Evolutionary conservation across 2,113 vertebrate species (phyloP).

Genomic region (Lipotes vexillifer): DNA sequence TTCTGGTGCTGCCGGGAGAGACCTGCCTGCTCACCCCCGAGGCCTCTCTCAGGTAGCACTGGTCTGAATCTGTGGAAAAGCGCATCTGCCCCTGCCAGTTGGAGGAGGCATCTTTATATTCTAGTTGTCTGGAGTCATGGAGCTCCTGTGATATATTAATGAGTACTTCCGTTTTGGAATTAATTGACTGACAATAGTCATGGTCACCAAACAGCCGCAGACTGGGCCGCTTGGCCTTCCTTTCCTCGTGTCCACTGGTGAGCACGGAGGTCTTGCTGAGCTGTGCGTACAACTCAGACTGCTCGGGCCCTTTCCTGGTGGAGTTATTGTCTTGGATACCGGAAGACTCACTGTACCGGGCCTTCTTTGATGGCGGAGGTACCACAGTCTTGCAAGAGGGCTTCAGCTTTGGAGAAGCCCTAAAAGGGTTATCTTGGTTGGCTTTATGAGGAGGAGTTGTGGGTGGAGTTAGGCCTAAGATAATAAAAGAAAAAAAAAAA

Average conservation of each 20-base stretch:
- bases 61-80: slow-evolving; percentile 82
- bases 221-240: slow-evolving; percentile 87
- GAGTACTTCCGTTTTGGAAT: slow-evolving; percentile 88
- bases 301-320: slow-evolving; percentile 89
- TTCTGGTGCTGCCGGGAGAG: slow-evolving; percentile 85
- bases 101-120: slow-evolving; percentile 90
- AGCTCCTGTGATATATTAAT: slow-evolving; percentile 86
- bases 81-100: slow-evolving; percentile 85
- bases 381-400: slow-evolving; percentile 93
- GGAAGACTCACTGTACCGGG: slow-evolving; percentile 89
- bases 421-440: slow-evolving; percentile 98
- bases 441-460: slow-evolving; percentile 99
- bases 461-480: slow-evolving; percentile 98
- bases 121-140: slow-evolving; percentile 87
- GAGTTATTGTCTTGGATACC: slow-evolving; percentile 85
- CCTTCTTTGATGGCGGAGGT: slow-evolving; percentile 91
- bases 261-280: slow-evolving; percentile 92
- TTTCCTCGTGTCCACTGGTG: slow-evolving; percentile 87
- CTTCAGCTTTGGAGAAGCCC: slow-evolving; percentile 96
- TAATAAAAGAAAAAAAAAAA: not conserved
- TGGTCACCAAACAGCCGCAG: slow-evolving; percentile 95
- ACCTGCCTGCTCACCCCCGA: slow-evolving; percentile 79
- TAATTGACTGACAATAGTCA: slow-evolving; percentile 97
- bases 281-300: slow-evolving; percentile 94
- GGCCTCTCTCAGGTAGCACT: slow-evolving; percentile 82